Evolutionary conservation across 2,113 vertebrate genomes (phyloP).

Genomic region (Pollachius pollachius): DNA sequence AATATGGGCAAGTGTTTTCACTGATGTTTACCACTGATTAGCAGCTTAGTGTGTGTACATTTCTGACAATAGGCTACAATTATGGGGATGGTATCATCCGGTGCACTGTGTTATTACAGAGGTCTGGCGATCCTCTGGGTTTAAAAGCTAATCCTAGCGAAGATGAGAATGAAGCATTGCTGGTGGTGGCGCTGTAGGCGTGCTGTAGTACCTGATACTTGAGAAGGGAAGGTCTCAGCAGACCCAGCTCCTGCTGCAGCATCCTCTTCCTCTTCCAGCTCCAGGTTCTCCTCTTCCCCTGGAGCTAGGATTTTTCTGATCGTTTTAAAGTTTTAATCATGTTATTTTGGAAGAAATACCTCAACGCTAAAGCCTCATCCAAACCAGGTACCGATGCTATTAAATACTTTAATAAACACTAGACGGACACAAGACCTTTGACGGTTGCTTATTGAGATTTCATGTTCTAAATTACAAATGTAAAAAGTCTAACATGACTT

Average conservation of each 20-base stretch:
- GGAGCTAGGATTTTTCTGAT: conserved; percentile 94
- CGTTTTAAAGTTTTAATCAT: background rate
- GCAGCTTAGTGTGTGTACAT: too few species aligned
- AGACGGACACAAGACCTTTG: too few species aligned
- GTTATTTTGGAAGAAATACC: background rate
- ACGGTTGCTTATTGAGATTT: too few species aligned
- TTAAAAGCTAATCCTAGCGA: conserved; percentile 71
- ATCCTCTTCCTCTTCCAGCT: conserved; percentile 94
- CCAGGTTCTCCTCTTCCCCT: conserved; percentile 95
- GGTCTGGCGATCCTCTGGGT: background rate
- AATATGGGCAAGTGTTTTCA: too few species aligned
- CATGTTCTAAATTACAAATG: too few species aligned
- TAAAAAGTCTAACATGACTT: too few species aligned
- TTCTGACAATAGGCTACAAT: too few species aligned
- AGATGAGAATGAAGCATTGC: conserved; percentile 63
- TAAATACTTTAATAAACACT: too few species aligned
- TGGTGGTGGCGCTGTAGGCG: conserved; percentile 74
- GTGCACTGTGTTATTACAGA: background rate
- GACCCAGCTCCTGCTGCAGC: conserved; percentile 84
- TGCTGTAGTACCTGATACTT: conserved; percentile 85
- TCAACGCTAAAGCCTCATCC: background rate
- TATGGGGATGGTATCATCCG: too few species aligned
- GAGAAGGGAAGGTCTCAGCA: conserved; percentile 79
- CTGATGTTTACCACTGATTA: too few species aligned
- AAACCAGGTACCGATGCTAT: too few species aligned